These are phyloP conservation scores for Chymomyza fuscimana DNA, from an alignment of 2,888 invertebrate genomes.

Conservation along the genomic window DNA sequence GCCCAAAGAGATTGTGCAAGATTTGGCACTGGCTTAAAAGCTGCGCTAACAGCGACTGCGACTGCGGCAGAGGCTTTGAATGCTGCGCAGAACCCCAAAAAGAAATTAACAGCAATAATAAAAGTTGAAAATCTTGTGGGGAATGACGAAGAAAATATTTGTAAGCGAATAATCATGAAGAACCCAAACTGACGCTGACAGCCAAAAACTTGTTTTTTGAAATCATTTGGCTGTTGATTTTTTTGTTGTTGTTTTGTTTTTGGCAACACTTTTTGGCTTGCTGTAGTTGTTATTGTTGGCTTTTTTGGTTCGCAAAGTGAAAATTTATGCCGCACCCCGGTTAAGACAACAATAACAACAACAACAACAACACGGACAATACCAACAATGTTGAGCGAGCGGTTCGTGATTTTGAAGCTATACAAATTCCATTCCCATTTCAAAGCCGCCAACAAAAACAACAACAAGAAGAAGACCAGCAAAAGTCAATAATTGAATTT, in stretches of 20 bases:
- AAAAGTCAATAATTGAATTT: conserved; percentile 53
- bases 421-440: conserved; percentile 47
- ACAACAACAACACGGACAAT: conserved; percentile 18
- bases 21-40: conserved; percentile 52
- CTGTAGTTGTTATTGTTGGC: conserved; percentile 28
- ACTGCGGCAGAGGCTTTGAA: not conserved
- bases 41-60: conserved; percentile 16
- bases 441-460: conserved; percentile 42
- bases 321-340: conserved; percentile 67
- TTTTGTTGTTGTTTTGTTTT: conserved; percentile 32
- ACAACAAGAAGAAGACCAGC: conserved; percentile 25
- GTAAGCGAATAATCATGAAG: conserved; percentile 8
- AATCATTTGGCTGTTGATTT: conserved; percentile 16
- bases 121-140: conserved; percentile 61
- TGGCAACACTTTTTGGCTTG: conserved; percentile 49
- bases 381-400: conserved; percentile 24
- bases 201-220: conserved; percentile 57
- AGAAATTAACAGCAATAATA: conserved; percentile 67
- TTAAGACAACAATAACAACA: conserved; percentile 22
- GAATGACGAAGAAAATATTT: conserved; percentile 71
- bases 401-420: conserved; percentile 55
- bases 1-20: conserved; percentile 8
- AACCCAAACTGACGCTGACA: conserved; percentile 25
- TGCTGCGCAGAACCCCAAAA: conserved; percentile 32
- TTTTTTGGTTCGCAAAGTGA: conserved; percentile 57